phyloP scores from a whole-genome alignment of 2,888 invertebrate species.

The Mesorhabditis sp. region DNA sequence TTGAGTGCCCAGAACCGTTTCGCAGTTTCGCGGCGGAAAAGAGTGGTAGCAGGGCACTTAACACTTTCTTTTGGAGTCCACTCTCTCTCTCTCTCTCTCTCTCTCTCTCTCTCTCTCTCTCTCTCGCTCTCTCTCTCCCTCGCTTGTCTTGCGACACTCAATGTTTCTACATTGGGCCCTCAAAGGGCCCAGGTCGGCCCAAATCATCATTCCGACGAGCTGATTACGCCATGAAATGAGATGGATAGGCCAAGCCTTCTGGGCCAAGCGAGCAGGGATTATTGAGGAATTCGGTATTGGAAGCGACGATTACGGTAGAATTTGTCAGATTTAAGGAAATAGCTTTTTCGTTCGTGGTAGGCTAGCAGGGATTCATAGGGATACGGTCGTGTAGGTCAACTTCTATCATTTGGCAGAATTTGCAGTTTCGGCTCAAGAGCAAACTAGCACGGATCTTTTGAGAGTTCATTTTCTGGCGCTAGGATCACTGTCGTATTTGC shows the following conservation, averaged over 20 bases:
- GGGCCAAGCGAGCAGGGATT: too few species aligned
- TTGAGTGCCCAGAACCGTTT: neutral
- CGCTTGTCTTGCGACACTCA: neutral
- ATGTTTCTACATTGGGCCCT: neutral
- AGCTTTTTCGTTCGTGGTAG: too few species aligned
- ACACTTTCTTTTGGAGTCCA: neutral
- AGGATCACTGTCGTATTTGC: too few species aligned
- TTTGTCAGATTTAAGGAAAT: too few species aligned
- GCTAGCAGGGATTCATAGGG: too few species aligned
- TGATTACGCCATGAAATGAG: neutral
- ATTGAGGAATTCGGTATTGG: too few species aligned
- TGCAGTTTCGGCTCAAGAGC: too few species aligned
- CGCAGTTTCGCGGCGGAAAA: neutral
- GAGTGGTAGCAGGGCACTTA: neutral
- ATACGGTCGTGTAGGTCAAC: too few species aligned
- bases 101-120: constrained; percentile 12
- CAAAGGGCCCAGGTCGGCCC: neutral
- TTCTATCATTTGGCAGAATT: too few species aligned
- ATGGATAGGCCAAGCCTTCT: neutral
- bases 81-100: constrained; percentile 11
- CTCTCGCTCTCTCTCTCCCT: neutral
- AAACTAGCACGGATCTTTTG: too few species aligned
- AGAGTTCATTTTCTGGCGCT: too few species aligned
- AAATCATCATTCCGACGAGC: neutral
- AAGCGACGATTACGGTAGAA: too few species aligned